These are phyloP conservation scores for Bubo blakistoni DNA, from an alignment of 2,113 vertebrate genomes.

Conservation along the genomic window DNA sequence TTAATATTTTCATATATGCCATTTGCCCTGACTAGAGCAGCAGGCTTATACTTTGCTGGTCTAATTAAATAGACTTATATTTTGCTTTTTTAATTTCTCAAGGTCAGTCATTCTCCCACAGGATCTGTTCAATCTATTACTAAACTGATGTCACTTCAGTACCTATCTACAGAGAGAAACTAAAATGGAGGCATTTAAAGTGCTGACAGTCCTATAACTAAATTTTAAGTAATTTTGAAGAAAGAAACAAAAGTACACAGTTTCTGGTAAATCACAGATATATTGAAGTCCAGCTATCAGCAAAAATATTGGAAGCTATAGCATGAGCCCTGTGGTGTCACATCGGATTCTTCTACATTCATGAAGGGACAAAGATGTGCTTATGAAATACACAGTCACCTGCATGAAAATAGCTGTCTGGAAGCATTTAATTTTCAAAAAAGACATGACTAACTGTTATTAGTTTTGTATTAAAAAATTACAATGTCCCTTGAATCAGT, in stretches of 20 bases:
- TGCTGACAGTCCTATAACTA: not conserved
- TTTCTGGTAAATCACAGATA: not conserved
- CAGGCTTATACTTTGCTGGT: not conserved
- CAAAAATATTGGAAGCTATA: not conserved
- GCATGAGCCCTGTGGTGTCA: not conserved
- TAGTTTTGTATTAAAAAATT: not conserved
- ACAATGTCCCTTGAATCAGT: not conserved
- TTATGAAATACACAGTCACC: not conserved
- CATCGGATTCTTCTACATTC: not conserved
- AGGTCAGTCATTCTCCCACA: not conserved
- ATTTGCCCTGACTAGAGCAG: constrained; percentile 2
- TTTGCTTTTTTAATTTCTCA: constrained; percentile 19
- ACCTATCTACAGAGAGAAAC: not conserved
- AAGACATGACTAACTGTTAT: not conserved
- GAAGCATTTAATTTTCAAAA: not conserved
- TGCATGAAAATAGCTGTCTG: not conserved
- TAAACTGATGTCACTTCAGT: not conserved
- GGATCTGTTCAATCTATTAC: not conserved
- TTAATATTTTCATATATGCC: constrained; percentile 20
- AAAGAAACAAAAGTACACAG: not conserved
- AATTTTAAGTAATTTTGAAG: not conserved
- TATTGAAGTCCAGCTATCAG: not conserved
- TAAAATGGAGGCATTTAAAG: not conserved
- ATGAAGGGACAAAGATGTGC: not conserved
- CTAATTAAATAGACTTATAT: not conserved